A percentile compares a stretch with the other conserved stretches of the same genome.
Conservation (phyloP, 2,888 invertebrate species). For the Cactoblastis cactorum region DNA sequence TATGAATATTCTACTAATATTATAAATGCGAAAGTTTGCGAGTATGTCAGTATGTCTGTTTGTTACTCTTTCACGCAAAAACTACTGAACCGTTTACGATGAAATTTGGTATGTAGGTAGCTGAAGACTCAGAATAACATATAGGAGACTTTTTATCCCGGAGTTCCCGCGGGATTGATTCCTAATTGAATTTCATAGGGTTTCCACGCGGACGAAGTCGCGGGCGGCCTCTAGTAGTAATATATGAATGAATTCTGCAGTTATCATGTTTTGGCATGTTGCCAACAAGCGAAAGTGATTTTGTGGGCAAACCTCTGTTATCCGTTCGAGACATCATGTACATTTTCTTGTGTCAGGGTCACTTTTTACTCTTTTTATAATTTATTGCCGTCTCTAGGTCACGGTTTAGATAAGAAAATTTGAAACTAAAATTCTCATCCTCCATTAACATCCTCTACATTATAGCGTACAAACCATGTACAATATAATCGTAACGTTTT, state of each 20-base stretch:
- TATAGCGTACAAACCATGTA: neutral
- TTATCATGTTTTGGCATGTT: slow-evolving; percentile 42
- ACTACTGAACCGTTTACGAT: too few species aligned
- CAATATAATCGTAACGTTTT: neutral
- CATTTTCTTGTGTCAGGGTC: slow-evolving; percentile 59
- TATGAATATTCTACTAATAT: too few species aligned
- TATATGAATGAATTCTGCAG: slow-evolving; percentile 43
- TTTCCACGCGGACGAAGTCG: too few species aligned
- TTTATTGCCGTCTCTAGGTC: slow-evolving; percentile 54
- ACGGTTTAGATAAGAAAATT: slow-evolving; percentile 40
- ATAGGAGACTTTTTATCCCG: too few species aligned
- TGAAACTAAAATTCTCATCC: neutral
- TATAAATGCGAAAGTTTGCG: too few species aligned
- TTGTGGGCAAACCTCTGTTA: slow-evolving; percentile 42
- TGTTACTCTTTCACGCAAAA: too few species aligned
- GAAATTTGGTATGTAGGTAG: too few species aligned
- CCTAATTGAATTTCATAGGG: too few species aligned
- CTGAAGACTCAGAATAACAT: too few species aligned
- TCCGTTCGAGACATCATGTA: slow-evolving; percentile 38
- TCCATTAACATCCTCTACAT: neutral
- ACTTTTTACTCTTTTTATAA: slow-evolving; percentile 35
- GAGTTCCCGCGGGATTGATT: too few species aligned
- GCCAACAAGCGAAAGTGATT: slow-evolving; percentile 57
- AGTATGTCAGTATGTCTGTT: too few species aligned
- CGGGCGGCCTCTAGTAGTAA: too few species aligned